A percentile compares a stretch with the other conserved stretches of the same genome.
These are phyloP conservation scores for Barypeithes pellucidus DNA, from an alignment of 2,888 invertebrate species.

Conservation along the genomic window DNA sequence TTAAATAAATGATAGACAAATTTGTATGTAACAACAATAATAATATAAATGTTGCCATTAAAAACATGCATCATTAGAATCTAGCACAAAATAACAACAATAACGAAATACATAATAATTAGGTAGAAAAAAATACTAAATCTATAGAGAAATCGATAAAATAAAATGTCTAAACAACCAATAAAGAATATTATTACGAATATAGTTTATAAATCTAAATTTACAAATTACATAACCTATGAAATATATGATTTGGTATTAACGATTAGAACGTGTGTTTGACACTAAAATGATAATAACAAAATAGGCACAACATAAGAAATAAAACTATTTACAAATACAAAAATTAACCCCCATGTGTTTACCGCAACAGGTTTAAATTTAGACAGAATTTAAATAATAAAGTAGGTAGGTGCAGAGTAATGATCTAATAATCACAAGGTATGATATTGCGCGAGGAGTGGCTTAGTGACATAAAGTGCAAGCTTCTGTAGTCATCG, in stretches of 20 bases:
- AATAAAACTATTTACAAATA: conserved; percentile 47
- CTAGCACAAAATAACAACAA: conserved; percentile 17
- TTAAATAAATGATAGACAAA: no score
- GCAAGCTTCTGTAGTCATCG: no score
- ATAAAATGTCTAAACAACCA: conserved; percentile 26
- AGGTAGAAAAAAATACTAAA: conserved; percentile 18
- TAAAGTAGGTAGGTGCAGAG: no score
- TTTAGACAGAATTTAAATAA: no score
- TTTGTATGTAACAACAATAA: no score
- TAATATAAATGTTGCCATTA: conserved; percentile 6
- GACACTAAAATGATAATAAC: conserved; percentile 55
- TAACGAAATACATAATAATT: conserved; percentile 10
- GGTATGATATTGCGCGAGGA: no score
- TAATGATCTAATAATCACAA: no score
- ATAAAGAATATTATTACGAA: conserved; percentile 16
- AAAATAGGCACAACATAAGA: conserved; percentile 55
- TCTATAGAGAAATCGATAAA: conserved; percentile 22
- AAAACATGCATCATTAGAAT: conserved; percentile 1
- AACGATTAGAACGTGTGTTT: conserved; percentile 54
- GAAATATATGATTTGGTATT: conserved; percentile 57
- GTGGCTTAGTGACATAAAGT: no score
- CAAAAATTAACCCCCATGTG: conserved; percentile 1
- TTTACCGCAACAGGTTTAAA: not conserved
- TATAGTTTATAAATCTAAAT: conserved; percentile 12
- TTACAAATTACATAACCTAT: conserved; percentile 44